A percentile compares a stretch with the other conserved stretches of the same genome.
phyloP scores from a whole-genome alignment of 2,888 invertebrate genomes.

The Aplocera efformata region DNA sequence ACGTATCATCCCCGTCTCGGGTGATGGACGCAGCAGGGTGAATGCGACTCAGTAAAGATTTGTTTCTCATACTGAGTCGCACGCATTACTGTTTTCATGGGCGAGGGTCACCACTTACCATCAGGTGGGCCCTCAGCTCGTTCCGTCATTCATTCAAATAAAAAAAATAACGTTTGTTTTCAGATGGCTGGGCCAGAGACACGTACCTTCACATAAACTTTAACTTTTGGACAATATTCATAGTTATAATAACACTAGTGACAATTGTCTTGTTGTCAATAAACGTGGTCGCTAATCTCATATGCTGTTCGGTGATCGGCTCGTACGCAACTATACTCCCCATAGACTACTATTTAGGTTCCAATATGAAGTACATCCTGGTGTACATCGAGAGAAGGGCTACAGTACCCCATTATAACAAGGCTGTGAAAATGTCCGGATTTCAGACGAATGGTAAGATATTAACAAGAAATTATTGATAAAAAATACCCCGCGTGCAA shows the following conservation, averaged over 20 bases:
- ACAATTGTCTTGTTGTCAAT: conserved; percentile 71
- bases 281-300: conserved; percentile 79
- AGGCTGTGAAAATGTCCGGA: conserved; percentile 81
- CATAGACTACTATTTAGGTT: conserved; percentile 83
- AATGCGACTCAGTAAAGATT: too few species aligned
- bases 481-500: too few species aligned
- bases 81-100: too few species aligned
- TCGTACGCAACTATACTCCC: conserved; percentile 82
- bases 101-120: too few species aligned
- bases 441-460: conserved; percentile 78
- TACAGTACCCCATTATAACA: conserved; percentile 78
- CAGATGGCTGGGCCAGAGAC: background rate
- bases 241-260: conserved; percentile 69
- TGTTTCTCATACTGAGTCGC: too few species aligned
- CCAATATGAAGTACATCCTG: conserved; percentile 84
- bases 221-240: conserved; percentile 84
- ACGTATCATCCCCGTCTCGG: too few species aligned
- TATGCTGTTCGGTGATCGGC: conserved; percentile 83
- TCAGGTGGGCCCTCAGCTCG: too few species aligned
- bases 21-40: too few species aligned
- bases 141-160: too few species aligned
- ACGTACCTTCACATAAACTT: conserved; percentile 69
- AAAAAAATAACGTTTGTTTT: conserved; percentile 1
- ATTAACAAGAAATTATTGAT: too few species aligned
- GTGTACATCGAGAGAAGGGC: conserved; percentile 84